phyloP scores from a whole-genome alignment of 2,888 invertebrate species.

The Drosophila setosimentum region DNA sequence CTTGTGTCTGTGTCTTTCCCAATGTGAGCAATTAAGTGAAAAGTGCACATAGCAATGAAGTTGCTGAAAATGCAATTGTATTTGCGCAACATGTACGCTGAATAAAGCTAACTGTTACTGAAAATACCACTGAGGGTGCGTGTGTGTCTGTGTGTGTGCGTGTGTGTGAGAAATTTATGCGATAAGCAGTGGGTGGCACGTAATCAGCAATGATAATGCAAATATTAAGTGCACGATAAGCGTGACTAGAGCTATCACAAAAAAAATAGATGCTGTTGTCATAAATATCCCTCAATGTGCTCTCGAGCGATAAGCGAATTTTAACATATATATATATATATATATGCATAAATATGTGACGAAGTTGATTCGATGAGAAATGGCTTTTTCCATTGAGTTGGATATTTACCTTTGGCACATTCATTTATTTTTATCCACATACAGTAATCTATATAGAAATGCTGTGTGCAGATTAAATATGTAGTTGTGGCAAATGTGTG shows the following conservation, averaged over 20 bases:
- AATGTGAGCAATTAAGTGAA: conserved; percentile 78
- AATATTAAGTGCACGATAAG: conserved; percentile 44
- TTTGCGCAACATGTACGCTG: conserved; percentile 48
- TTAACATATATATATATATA: background rate
- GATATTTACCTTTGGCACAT: background rate
- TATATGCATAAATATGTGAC: background rate
- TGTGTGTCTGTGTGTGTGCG: background rate
- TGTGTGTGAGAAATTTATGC: background rate
- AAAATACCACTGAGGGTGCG: background rate
- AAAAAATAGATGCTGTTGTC: background rate
- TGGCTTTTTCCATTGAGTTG: background rate
- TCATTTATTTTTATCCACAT: background rate
- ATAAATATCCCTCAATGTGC: conserved; percentile 31
- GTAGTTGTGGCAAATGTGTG: background rate
- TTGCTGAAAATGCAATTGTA: conserved; percentile 69
- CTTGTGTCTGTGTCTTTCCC: conserved; percentile 31
- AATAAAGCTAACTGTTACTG: background rate
- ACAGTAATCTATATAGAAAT: background rate
- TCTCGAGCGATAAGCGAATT: conserved; percentile 15
- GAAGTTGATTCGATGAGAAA: background rate
- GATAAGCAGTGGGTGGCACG: conserved; percentile 18
- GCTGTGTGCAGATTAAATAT: background rate
- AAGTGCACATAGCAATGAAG: conserved; percentile 70
- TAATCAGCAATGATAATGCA: conserved; percentile 59
- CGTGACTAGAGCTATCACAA: conserved; percentile 36